Evolutionary conservation across 2,888 invertebrate species (phyloP).

Genomic region (Melipona beecheii): DNA sequence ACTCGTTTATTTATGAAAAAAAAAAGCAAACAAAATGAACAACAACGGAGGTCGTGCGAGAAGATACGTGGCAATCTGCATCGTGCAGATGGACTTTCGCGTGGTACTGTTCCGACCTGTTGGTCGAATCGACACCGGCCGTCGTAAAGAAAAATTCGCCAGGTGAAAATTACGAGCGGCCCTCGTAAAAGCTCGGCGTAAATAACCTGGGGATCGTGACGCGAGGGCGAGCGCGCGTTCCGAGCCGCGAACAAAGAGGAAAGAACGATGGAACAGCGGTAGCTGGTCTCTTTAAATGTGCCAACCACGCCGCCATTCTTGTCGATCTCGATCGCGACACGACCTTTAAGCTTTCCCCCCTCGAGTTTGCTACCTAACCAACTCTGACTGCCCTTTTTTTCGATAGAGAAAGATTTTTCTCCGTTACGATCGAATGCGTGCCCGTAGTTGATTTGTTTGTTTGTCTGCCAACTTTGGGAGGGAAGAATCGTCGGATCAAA

Average conservation of each 20-base stretch:
- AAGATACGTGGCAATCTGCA: not conserved
- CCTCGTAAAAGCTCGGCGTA: conserved; percentile 58
- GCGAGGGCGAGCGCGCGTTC: conserved; percentile 25
- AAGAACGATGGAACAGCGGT: conserved; percentile 12
- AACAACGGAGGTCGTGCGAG: not conserved
- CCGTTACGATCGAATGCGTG: too few species aligned
- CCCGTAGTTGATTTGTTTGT: too few species aligned
- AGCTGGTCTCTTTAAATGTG: conserved; percentile 22
- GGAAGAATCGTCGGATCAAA: too few species aligned
- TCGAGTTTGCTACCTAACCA: not conserved
- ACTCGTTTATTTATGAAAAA: too few species aligned
- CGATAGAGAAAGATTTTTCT: too few species aligned
- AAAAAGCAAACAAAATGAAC: too few species aligned
- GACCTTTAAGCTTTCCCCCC: too few species aligned
- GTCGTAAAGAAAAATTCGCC: conserved; percentile 59
- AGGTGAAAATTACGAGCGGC: conserved; percentile 48
- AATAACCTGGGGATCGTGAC: conserved; percentile 50
- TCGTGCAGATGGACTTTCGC: not conserved
- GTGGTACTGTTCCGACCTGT: conserved; percentile 13
- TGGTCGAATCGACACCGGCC: conserved; percentile 12
- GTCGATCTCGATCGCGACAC: not conserved
- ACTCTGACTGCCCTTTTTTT: too few species aligned
- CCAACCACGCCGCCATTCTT: not conserved
- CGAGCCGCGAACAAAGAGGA: not conserved
- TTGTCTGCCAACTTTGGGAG: too few species aligned